Percentiles rank a stretch among this genome's conserved stretches.
Evolutionary conservation across 2,888 invertebrate species (phyloP).

Genomic region (Sycophila texana): DNA sequence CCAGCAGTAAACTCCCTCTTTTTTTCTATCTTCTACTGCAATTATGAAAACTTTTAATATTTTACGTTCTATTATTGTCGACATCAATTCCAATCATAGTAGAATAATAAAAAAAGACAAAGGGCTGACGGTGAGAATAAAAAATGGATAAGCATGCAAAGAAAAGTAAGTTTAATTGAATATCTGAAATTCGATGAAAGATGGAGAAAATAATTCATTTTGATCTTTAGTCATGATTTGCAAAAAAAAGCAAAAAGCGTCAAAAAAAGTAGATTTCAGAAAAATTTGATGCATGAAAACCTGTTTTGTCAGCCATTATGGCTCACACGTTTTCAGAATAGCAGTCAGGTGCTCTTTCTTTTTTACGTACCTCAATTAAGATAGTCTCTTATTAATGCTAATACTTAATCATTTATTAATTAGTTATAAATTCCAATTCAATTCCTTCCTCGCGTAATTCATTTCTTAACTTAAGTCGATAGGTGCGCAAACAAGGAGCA

Average conservation of each 20-base stretch:
- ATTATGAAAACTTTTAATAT: constrained; percentile 9
- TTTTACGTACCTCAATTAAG: constrained; percentile 43
- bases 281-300: constrained; percentile 5
- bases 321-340: constrained; percentile 39
- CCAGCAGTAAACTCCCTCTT: neutral
- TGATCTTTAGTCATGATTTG: constrained; percentile 60
- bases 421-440: constrained; percentile 47
- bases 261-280: constrained; percentile 50
- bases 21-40: constrained; percentile 40
- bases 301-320: constrained; percentile 25
- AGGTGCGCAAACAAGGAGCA: constrained; percentile 45
- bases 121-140: neutral
- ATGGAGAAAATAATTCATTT: constrained; percentile 52
- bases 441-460: constrained; percentile 43
- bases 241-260: constrained; percentile 57
- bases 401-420: constrained; percentile 52
- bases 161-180: constrained; percentile 2
- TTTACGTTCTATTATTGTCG: neutral
- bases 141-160: constrained; percentile 15
- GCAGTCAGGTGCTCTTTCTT: constrained; percentile 34
- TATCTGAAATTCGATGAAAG: constrained; percentile 6
- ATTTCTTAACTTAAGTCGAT: constrained; percentile 40
- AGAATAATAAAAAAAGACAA: constrained; percentile 22
- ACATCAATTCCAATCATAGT: constrained; percentile 1
- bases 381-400: constrained; percentile 51